Percentiles rank a stretch among this genome's conserved stretches.
Evolutionary conservation across 30 jellyfish, hydroid and myxozoan genomes (phyloP).

Genomic region (Pseudorhiza aurosa): DNA sequence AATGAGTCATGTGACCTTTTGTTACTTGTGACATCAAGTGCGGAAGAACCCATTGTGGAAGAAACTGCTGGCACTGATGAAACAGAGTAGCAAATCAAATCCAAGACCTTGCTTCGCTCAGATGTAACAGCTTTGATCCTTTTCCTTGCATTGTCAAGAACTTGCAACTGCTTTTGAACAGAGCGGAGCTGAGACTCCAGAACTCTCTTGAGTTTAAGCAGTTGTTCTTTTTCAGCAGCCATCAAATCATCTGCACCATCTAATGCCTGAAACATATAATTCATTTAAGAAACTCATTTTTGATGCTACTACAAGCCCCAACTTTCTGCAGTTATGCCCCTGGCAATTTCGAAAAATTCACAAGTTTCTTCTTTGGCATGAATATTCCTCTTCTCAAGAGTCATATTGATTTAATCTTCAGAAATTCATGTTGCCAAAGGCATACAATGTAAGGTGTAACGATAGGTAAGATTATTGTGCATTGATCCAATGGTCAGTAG

Average conservation of each 20-base stretch:
- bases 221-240: constrained; percentile 73
- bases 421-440: no score
- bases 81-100: constrained; percentile 81
- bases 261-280: constrained; percentile 34
- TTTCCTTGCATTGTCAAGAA: constrained; percentile 82
- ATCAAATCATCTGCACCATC: constrained; percentile 94
- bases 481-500: no score
- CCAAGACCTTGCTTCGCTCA: constrained; percentile 86
- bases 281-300: no score
- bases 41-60: not conserved
- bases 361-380: no score
- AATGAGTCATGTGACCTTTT: not conserved
- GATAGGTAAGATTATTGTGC: no score
- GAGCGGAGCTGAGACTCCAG: constrained; percentile 84
- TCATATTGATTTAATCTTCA: no score
- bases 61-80: constrained; percentile 44
- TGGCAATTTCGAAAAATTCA: no score
- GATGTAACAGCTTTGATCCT: constrained; percentile 78
- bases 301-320: no score
- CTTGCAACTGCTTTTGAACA: constrained; percentile 88
- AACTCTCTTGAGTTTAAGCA: constrained; percentile 75
- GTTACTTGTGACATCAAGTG: not conserved
- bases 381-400: no score
- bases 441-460: no score
- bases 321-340: no score